Evolutionary conservation across 2,797 vertebrate species (phyloP).

Genomic region (Crenuchus spilurus): DNA sequence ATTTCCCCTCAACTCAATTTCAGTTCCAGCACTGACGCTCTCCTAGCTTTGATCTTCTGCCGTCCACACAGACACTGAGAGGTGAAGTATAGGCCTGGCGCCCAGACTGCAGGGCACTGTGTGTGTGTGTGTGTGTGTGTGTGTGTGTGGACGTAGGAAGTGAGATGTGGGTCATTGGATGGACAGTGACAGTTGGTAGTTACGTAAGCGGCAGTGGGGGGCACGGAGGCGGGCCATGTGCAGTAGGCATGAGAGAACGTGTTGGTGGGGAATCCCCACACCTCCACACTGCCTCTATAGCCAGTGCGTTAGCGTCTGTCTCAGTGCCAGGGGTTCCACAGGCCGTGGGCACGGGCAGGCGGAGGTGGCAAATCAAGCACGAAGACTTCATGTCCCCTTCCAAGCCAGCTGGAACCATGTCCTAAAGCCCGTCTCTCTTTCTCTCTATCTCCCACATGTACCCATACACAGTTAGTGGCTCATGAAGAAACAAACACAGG

Average conservation of each 20-base stretch:
- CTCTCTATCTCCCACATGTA: background rate
- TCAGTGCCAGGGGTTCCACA: constrained; percentile 72
- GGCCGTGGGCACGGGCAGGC: constrained; percentile 62
- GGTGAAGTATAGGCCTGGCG: constrained; percentile 43
- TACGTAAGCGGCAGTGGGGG: constrained; percentile 71
- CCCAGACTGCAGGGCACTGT: constrained; percentile 38
- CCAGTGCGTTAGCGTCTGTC: constrained; percentile 51
- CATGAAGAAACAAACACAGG: constrained; percentile 42
- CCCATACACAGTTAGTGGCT: constrained; percentile 28
- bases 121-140: constrained; percentile 26
- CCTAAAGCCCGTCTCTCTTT: background rate
- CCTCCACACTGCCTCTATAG: constrained; percentile 58
- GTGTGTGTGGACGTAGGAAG: constrained; percentile 60
- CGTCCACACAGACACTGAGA: constrained; percentile 36
- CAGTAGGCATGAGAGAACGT: constrained; percentile 64
- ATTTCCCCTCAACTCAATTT: constrained; percentile 82
- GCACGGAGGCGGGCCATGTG: constrained; percentile 63
- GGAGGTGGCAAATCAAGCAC: constrained; percentile 61
- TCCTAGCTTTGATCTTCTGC: constrained; percentile 54
- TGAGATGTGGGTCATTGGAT: constrained; percentile 76
- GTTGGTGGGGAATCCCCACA: constrained; percentile 78
- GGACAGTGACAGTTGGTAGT: constrained; percentile 78
- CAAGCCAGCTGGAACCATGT: constrained; percentile 75
- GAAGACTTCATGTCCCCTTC: constrained; percentile 69
- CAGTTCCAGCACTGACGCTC: constrained; percentile 37